Base-by-base conservation (phyloP, 2,888 invertebrate genomes). In the Parthenolecanium corni region DNA sequence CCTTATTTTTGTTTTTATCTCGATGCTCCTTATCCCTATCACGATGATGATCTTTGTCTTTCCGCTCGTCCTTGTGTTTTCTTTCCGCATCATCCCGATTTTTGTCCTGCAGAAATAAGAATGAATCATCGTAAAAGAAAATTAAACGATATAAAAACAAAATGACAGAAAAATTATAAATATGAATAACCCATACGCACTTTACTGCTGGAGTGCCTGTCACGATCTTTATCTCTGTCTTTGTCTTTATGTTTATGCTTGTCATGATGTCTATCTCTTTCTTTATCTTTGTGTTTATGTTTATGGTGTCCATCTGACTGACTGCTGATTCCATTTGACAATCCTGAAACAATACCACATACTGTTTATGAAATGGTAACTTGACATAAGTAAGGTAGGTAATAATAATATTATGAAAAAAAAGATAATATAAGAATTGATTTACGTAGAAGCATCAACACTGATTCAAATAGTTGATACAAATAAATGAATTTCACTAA, bases 211-310 rank as follows among this genome's bases (percentile, higher is more conserved):
- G 12, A 44, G 57, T 68, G 68, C 64, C 52, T 65, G 20, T 64
- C 58, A n/a, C 31, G 44, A 58, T 58, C 64, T 36, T 47, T 73
- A 67, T 79, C 77, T 67, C 74, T 78, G 69, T 79, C 78, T 67
- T 73, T 75, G 51, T 74, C 74, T 66, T 73, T 76, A 53, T 78
- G 77, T 68, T 73, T 75, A 47, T 74, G 75, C 66, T 73, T 76
- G 57, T 78, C 77, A 68, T 74, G 78, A 69, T 79, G 77, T 66
- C 66, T 71, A 64, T 71, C 71, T 63, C 71, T 72, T 51, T 76
- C 75, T 66, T 73, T 75, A 53, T 74, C 74, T 64, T 82, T 70
- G 51, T 70, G 68, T 44, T 68, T 83, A 70, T 83, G 70, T 64
- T 71, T 70, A 52, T 68, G 66, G 61, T 75, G 73, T 70, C 53